phyloP scores from a whole-genome alignment of 1,140 invertebrate species.

The Archivesica marissinica region DNA sequence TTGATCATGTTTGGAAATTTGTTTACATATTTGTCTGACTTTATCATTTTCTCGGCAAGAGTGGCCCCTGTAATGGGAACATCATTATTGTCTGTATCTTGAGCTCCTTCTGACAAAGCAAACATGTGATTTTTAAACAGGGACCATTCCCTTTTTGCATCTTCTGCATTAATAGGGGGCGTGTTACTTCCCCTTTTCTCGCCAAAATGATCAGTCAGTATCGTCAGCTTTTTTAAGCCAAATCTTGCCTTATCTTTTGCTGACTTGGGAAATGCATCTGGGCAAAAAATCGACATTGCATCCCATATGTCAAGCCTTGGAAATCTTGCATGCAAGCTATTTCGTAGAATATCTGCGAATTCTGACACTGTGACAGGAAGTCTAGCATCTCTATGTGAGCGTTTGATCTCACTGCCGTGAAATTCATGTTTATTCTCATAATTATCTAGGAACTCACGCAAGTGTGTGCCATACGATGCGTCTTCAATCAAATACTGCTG shows the following conservation, averaged over 20 bases:
- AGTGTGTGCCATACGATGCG: not conserved
- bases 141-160: not conserved
- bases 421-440: not conserved
- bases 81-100: constrained; percentile 9
- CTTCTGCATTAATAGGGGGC: constrained; percentile 19
- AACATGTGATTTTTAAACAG: constrained; percentile 27
- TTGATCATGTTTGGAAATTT: constrained; percentile 18
- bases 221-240: constrained; percentile 33
- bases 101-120: no score
- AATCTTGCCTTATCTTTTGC: constrained; percentile 14
- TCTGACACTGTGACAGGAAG: not conserved
- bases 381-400: constrained; percentile 1
- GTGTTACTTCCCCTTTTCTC: not conserved
- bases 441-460: constrained; percentile 7
- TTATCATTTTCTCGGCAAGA: constrained; percentile 7
- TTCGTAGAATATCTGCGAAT: not conserved
- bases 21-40: not conserved
- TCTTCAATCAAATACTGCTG: constrained; percentile 44
- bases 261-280: constrained; percentile 9
- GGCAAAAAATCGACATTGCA: constrained; percentile 21
- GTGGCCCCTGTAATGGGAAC: not conserved
- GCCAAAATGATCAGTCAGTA: constrained; percentile 22
- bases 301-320: constrained; percentile 36
- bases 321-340: not conserved
- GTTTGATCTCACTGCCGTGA: constrained; percentile 4